A percentile compares a stretch with the other conserved stretches of the same genome.
Evolutionary conservation across 2,888 invertebrate genomes (phyloP).

Genomic region (Andrena trimmerana): DNA sequence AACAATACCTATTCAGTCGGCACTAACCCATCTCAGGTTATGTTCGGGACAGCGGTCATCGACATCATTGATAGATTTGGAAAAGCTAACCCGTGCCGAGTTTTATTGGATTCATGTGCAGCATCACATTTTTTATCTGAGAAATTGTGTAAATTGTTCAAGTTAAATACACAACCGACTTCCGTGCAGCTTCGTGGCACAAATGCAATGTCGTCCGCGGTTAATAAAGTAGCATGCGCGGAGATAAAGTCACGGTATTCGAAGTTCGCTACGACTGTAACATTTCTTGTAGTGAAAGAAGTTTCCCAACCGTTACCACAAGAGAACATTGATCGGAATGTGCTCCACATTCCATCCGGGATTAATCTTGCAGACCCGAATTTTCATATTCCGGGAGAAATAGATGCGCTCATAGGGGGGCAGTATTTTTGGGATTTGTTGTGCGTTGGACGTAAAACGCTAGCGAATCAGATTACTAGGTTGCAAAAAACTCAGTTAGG

Average conservation of each 20-base stretch:
- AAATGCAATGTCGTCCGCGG: not conserved
- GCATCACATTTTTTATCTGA: not conserved
- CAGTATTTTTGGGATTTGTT: slow-evolving; percentile 12
- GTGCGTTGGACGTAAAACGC: not conserved
- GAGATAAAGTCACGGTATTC: too few relatives aligned
- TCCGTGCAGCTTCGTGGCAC: not conserved
- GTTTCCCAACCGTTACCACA: not conserved
- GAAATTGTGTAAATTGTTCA: not conserved
- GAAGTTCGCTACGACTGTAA: not conserved
- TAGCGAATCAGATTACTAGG: not conserved
- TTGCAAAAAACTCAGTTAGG: not conserved
- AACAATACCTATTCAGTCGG: not conserved
- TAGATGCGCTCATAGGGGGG: not conserved
- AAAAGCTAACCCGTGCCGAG: not conserved
- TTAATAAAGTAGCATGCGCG: not conserved
- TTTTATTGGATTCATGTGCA: not conserved
- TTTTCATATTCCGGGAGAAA: not conserved
- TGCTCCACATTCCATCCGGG: not conserved
- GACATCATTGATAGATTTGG: not conserved
- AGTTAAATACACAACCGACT: too few relatives aligned
- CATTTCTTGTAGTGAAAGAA: not conserved
- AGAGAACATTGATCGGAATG: not conserved
- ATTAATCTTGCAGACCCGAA: not conserved
- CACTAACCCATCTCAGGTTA: not conserved
- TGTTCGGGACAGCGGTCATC: not conserved